Conservation (phyloP, 2,113 vertebrate species). For the Furnarius figulus region DNA sequence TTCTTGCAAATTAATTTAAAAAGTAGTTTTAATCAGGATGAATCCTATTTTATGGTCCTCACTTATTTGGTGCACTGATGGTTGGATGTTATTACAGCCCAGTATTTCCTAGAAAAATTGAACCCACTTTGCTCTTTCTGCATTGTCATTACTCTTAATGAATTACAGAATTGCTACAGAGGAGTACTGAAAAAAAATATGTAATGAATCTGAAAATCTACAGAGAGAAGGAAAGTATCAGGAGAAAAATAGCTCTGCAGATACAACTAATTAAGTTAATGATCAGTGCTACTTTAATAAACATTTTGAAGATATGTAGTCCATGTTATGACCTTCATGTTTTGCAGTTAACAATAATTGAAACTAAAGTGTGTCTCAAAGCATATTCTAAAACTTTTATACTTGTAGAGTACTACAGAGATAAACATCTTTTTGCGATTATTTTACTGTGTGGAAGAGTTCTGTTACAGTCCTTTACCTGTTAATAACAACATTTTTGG, state of each 20-base stretch:
- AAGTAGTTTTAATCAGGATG: background rate
- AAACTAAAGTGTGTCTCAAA: background rate
- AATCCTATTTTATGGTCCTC: background rate
- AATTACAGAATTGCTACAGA: background rate
- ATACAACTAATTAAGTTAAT: background rate
- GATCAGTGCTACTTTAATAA: background rate
- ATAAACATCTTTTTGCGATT: background rate
- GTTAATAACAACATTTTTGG: background rate
- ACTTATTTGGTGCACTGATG: background rate
- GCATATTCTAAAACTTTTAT: background rate
- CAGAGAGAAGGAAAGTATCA: background rate
- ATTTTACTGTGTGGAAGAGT: background rate
- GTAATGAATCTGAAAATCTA: background rate
- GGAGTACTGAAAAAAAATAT: background rate
- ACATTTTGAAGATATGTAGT: background rate
- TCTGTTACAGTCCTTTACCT: background rate
- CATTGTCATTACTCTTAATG: background rate
- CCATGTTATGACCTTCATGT: background rate
- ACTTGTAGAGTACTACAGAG: background rate
- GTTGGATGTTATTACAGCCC: background rate
- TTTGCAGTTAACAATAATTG: background rate
- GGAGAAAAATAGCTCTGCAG: background rate
- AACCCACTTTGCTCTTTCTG: background rate
- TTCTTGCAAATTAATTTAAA: background rate
- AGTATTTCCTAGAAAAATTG: background rate